phyloP scores from a whole-genome alignment of 2,113 vertebrate species.

The Rhegmatorhina hoffmannsi region DNA sequence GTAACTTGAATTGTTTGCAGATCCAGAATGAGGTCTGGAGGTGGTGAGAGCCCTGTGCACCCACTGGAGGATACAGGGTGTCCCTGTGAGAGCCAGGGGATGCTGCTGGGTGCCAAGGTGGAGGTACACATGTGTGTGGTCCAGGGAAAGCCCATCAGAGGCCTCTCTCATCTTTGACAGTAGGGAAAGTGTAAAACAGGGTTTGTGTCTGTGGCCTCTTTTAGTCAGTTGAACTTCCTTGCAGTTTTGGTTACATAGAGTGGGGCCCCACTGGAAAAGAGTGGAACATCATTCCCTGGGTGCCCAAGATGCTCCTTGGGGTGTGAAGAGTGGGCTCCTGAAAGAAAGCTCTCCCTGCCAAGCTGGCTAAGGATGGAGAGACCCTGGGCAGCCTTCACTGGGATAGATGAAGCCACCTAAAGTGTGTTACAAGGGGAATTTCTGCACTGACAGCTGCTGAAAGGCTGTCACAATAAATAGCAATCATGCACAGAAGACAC shows the following conservation, averaged over 20 bases:
- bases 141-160: background rate
- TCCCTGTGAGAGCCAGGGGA: background rate
- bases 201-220: background rate
- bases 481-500: background rate
- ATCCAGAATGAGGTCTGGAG: background rate
- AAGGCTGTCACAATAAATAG: background rate
- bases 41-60: background rate
- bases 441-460: background rate
- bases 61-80: background rate
- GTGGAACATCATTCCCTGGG: background rate
- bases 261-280: accelerated
- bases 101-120: background rate
- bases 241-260: accelerated
- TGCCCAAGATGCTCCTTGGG: background rate
- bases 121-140: accelerated
- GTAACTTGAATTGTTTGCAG: background rate
- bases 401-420: background rate
- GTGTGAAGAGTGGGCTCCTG: background rate
- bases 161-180: background rate
- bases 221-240: accelerated
- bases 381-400: background rate
- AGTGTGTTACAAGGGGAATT: background rate
- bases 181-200: background rate
- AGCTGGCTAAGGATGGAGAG: background rate
- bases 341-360: background rate